Conservation (phyloP, 2,888 invertebrate genomes). For the Amblyjoppa proteus region DNA sequence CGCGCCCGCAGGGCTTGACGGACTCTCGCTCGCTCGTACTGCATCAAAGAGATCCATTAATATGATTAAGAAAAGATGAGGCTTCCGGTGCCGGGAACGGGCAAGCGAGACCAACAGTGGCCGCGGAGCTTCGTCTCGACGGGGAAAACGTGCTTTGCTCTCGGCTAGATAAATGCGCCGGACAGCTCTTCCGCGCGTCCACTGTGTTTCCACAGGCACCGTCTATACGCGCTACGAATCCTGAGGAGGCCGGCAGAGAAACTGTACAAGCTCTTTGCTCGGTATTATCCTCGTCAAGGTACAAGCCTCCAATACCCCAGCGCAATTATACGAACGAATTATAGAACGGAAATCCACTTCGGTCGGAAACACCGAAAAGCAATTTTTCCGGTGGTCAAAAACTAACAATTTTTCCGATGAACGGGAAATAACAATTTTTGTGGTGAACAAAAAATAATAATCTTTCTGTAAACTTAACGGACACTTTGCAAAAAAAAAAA, state of each 20-base stretch:
- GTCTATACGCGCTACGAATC: background rate
- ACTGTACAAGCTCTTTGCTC: constrained; percentile 5
- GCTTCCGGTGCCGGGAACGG: constrained; percentile 34
- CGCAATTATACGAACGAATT: background rate
- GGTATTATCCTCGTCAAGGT: constrained; percentile 8
- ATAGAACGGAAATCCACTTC: background rate
- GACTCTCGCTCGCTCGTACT: constrained; percentile 29
- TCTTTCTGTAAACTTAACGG: too few species aligned
- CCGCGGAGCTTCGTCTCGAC: constrained; percentile 8
- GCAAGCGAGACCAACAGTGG: constrained; percentile 30
- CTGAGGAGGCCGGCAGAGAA: constrained; percentile 5
- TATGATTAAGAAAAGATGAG: constrained; percentile 67
- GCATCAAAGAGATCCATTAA: constrained; percentile 70
- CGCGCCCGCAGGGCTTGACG: constrained; percentile 47
- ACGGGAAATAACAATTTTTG: too few species aligned
- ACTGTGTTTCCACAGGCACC: constrained; percentile 7
- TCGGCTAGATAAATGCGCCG: constrained; percentile 16
- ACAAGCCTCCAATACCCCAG: background rate
- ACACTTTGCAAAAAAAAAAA: too few species aligned
- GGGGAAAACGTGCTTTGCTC: constrained; percentile 27
- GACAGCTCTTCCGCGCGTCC: background rate
- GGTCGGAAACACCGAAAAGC: background rate
- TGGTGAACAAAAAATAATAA: background rate
- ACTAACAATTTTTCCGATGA: background rate
- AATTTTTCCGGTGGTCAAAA: background rate